Percentiles rank a stretch among this genome's conserved stretches.
phyloP scores from a whole-genome alignment of 1,140 invertebrate genomes.

The Schlechtendalia chinensis region DNA sequence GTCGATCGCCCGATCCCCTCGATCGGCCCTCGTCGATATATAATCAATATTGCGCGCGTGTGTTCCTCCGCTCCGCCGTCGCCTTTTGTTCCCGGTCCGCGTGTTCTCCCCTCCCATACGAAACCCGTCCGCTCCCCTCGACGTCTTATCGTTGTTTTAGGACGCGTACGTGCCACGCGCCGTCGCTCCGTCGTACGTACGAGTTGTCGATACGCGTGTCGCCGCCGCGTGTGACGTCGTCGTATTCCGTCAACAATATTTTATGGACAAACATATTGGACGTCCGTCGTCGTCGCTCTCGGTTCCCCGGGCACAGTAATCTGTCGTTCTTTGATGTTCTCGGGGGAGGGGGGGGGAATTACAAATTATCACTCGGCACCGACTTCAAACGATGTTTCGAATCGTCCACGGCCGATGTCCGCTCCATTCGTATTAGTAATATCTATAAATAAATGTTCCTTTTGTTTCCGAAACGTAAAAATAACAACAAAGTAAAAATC shows the following conservation, averaged over 20 bases:
- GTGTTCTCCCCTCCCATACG: neutral
- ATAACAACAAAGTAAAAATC: conserved; percentile 30
- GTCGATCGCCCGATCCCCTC: conserved; percentile 43
- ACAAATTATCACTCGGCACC: conserved; percentile 30
- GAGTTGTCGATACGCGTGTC: neutral
- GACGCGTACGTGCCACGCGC: too few species aligned
- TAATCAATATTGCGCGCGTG: conserved; percentile 19
- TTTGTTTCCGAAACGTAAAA: conserved; percentile 1
- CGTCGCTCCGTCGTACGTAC: too few species aligned
- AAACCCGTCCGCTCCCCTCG: neutral
- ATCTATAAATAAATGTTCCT: conserved; percentile 30
- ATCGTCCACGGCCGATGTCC: neutral
- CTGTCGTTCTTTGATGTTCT: conserved; percentile 14
- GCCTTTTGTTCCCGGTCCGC: conserved; percentile 3
- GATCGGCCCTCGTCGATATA: conserved; percentile 44
- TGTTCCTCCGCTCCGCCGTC: neutral
- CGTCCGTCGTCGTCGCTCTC: conserved; percentile 4
- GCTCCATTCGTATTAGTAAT: conserved; percentile 16
- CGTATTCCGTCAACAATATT: neutral
- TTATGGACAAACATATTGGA: neutral
- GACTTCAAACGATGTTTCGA: conserved; percentile 21
- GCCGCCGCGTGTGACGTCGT: neutral
- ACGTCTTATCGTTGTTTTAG: neutral
- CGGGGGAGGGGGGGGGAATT: neutral
- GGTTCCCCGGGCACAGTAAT: neutral